Percentiles rank a stretch among this genome's conserved stretches.
Conservation (phyloP, 2,797 vertebrate genomes). For the Sebastes iracundus region DNA sequence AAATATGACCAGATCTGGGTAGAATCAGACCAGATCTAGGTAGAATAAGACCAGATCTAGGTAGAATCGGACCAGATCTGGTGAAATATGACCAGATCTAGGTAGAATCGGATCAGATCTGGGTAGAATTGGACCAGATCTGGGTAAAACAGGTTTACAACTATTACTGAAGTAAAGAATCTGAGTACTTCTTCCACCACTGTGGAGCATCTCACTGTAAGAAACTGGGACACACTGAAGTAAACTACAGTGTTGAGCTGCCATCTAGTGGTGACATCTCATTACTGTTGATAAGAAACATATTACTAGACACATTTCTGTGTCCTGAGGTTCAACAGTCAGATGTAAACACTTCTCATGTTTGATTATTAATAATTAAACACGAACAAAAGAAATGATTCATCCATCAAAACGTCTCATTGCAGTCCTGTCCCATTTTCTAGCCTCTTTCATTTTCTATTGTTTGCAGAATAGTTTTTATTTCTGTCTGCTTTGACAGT, state of each 20-base stretch:
- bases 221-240: not conserved
- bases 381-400: not conserved
- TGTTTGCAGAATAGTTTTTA: not conserved
- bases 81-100: too few relatives aligned
- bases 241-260: conserved; percentile 9
- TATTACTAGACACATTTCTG: not conserved
- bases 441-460: not conserved
- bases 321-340: not conserved
- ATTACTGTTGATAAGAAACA: not conserved
- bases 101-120: too few relatives aligned
- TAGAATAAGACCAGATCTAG: accelerated
- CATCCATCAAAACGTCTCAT: not conserved
- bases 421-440: not conserved
- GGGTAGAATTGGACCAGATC: too few relatives aligned
- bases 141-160: too few relatives aligned
- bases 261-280: conserved; percentile 54
- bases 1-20: too few relatives aligned
- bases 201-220: not conserved
- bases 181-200: not conserved
- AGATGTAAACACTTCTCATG: not conserved
- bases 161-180: too few relatives aligned
- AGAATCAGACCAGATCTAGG: too few relatives aligned
- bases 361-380: not conserved
- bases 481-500: not conserved
- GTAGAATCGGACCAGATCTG: too few relatives aligned